Conservation (phyloP, 2,113 vertebrate genomes). For the Morone chrysops region DNA sequence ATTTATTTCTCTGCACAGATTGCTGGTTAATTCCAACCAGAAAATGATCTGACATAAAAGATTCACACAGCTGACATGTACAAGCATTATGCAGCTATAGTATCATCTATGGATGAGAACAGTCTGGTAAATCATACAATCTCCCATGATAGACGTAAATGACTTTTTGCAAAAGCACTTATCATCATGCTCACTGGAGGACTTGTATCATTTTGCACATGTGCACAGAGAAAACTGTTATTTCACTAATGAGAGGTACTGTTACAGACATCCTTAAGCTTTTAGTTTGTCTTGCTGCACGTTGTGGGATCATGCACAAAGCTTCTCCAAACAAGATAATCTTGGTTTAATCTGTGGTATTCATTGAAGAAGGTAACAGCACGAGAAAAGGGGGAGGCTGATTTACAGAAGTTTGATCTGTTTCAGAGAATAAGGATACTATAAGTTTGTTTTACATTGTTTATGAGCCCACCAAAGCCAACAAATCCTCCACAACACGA, state of each 20-base stretch:
- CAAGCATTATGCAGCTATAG: neutral
- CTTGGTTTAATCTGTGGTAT: conserved; percentile 37
- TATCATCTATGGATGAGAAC: neutral
- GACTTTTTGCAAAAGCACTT: neutral
- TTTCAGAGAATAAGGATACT: conserved; percentile 5
- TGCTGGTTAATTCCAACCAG: neutral
- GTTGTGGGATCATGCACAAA: conserved; percentile 3
- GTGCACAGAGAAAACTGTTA: neutral
- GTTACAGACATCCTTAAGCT: conserved; percentile 8
- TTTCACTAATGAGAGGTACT: conserved; percentile 15
- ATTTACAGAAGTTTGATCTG: conserved; percentile 4
- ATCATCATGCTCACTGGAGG: neutral
- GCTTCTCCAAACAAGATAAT: conserved; percentile 38
- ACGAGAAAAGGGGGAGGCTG: neutral
- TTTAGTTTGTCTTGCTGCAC: neutral
- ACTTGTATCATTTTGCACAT: neutral
- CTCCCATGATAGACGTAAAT: neutral
- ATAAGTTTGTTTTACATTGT: neutral
- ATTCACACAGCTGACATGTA: conserved; percentile 2
- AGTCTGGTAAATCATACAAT: neutral
- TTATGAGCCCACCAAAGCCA: conserved; percentile 1
- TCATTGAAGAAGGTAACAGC: neutral
- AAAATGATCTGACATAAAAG: neutral
- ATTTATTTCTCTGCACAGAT: neutral
- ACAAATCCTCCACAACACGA: neutral